A percentile compares a stretch with the other conserved stretches of the same genome.
Evolutionary conservation across 2,888 invertebrate genomes (phyloP).

Genomic region (Brachylomia viminalis): DNA sequence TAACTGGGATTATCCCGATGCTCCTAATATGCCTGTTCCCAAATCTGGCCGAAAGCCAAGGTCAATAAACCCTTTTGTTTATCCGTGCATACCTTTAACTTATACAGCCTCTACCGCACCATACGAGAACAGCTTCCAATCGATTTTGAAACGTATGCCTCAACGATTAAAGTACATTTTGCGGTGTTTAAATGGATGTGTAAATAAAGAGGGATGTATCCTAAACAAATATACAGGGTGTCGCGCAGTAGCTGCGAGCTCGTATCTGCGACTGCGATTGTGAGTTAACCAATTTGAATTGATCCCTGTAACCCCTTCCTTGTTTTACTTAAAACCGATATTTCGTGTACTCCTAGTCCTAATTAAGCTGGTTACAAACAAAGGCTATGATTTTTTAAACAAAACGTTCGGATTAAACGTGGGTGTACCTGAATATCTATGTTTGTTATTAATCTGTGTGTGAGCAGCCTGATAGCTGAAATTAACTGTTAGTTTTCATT

Average conservation of each 20-base stretch:
- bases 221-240: constrained; percentile 88
- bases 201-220: constrained; percentile 86
- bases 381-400: constrained; percentile 77
- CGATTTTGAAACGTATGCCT: constrained; percentile 73
- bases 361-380: constrained; percentile 70
- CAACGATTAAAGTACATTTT: constrained; percentile 77
- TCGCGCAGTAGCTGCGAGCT: constrained; percentile 82
- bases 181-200: constrained; percentile 71
- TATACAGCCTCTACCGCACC: constrained; percentile 75
- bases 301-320: constrained; percentile 67
- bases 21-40: constrained; percentile 79
- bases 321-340: constrained; percentile 40
- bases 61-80: constrained; percentile 86
- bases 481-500: constrained; percentile 52
- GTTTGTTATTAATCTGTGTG: constrained; percentile 50
- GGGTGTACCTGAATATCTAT: constrained; percentile 62
- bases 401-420: constrained; percentile 70
- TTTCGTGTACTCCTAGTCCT: constrained; percentile 62
- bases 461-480: constrained; percentile 42
- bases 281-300: constrained; percentile 74
- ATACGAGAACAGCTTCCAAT: constrained; percentile 68
- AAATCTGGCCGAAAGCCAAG: constrained; percentile 86
- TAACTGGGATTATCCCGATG: constrained; percentile 75
- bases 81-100: constrained; percentile 77
- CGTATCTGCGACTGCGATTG: constrained; percentile 76